Percentiles rank a stretch among this genome's conserved stretches.
These are phyloP conservation scores for Allolobophora icterica DNA, from an alignment of 2,888 invertebrate species.

Conservation along the genomic window DNA sequence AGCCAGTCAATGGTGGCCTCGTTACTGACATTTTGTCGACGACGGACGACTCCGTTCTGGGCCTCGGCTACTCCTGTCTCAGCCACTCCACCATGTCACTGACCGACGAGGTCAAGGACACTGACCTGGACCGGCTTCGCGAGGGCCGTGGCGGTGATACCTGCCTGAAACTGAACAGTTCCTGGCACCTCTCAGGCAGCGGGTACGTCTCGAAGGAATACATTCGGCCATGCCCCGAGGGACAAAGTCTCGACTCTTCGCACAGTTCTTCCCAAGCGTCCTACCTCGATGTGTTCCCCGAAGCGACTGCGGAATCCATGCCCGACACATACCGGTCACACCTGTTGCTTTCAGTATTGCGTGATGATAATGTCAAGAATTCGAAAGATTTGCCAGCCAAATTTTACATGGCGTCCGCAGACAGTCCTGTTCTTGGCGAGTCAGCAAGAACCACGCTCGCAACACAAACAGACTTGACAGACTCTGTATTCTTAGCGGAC, in stretches of 20 bases:
- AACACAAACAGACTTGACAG: neutral
- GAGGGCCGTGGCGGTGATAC: neutral
- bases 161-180: constrained; percentile 20
- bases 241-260: neutral
- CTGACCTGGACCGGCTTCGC: neutral
- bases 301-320: neutral
- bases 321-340: neutral
- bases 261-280: neutral
- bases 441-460: neutral
- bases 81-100: constrained; percentile 22
- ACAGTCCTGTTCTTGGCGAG: constrained; percentile 17
- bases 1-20: neutral
- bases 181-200: constrained; percentile 20
- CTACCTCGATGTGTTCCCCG: neutral
- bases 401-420: neutral
- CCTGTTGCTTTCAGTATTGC: neutral
- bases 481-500: neutral
- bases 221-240: neutral
- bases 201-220: neutral
- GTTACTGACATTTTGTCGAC: neutral
- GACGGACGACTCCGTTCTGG: neutral
- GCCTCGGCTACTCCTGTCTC: neutral
- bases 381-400: neutral
- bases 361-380: neutral
- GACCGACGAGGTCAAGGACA: neutral